phyloP scores from a whole-genome alignment of 1,140 invertebrate genomes.

The Holcopasites calliopsidis region DNA sequence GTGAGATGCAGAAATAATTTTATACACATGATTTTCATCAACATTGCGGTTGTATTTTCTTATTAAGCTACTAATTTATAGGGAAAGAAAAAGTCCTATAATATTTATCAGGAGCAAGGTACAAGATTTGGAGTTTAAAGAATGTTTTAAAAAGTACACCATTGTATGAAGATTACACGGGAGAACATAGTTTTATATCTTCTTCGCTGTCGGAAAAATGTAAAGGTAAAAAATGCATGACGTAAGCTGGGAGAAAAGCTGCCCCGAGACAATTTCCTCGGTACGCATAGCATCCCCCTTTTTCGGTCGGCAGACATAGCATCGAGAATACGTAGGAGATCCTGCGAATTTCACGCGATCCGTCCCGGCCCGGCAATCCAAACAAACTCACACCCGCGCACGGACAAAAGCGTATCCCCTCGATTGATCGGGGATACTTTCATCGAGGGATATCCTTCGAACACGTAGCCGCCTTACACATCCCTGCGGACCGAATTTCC shows the following conservation, averaged over 20 bases:
- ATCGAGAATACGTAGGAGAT: slow-evolving; percentile 35
- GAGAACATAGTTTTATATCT: no score
- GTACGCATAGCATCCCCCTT: slow-evolving; percentile 9
- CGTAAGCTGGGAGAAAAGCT: slow-evolving; percentile 19
- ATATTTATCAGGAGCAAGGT: no score
- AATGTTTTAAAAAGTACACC: no score
- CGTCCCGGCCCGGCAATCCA: slow-evolving; percentile 26
- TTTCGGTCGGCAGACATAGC: slow-evolving; percentile 32
- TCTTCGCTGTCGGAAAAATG: not conserved
- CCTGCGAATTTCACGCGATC: slow-evolving; percentile 39
- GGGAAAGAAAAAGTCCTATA: no score
- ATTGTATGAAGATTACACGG: no score
- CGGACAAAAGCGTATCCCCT: slow-evolving; percentile 49
- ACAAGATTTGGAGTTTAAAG: no score
- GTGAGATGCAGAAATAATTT: no score
- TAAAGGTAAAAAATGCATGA: not conserved
- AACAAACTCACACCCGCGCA: slow-evolving; percentile 28
- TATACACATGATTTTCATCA: no score
- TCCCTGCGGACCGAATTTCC: slow-evolving; percentile 56
- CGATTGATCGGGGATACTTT: slow-evolving; percentile 66
- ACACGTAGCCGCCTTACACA: slow-evolving; percentile 62
- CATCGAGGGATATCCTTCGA: slow-evolving; percentile 63
- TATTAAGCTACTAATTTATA: no score
- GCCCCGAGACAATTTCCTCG: slow-evolving; percentile 38
- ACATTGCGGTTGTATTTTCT: no score